Conservation (phyloP, 2,888 invertebrate genomes). For the Disparrhopalites patrizii region DNA sequence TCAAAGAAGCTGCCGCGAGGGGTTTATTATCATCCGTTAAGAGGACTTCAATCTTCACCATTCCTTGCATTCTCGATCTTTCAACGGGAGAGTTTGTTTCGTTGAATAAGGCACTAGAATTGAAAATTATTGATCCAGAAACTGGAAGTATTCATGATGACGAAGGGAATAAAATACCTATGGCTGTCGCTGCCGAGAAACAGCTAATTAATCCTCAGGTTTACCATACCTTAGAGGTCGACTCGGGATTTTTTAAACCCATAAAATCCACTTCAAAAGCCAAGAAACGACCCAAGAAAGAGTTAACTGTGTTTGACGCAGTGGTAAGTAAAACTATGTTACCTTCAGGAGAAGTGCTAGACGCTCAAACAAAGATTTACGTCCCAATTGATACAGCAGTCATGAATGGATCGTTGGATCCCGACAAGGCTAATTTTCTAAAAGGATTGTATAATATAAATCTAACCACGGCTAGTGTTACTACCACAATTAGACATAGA, state of each 20-base stretch:
- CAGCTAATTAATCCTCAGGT: constrained; percentile 79
- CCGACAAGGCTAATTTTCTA: constrained; percentile 79
- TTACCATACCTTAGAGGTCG: constrained; percentile 49
- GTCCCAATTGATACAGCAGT: constrained; percentile 82
- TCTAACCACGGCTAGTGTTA: constrained; percentile 80
- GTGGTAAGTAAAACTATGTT: constrained; percentile 82
- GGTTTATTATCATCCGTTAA: constrained; percentile 84
- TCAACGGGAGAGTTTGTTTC: constrained; percentile 76
- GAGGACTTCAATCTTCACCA: constrained; percentile 84
- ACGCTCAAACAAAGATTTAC: constrained; percentile 65
- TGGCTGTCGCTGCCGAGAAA: constrained; percentile 69
- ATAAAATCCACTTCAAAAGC: constrained; percentile 61
- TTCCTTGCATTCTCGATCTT: constrained; percentile 83
- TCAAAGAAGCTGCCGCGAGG: constrained; percentile 82
- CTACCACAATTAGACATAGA: constrained; percentile 75
- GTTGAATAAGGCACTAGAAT: constrained; percentile 73
- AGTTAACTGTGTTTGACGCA: constrained; percentile 80
- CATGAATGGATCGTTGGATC: constrained; percentile 75
- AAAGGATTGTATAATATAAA: constrained; percentile 82
- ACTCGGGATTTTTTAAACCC: constrained; percentile 38
- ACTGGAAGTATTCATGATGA: constrained; percentile 51
- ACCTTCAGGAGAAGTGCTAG: constrained; percentile 79
- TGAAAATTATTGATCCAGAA: constrained; percentile 67
- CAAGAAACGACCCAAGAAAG: constrained; percentile 56
- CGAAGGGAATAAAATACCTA: constrained; percentile 6